phyloP scores from a whole-genome alignment of 2,888 invertebrate genomes.

The Gryllus longicercus region DNA sequence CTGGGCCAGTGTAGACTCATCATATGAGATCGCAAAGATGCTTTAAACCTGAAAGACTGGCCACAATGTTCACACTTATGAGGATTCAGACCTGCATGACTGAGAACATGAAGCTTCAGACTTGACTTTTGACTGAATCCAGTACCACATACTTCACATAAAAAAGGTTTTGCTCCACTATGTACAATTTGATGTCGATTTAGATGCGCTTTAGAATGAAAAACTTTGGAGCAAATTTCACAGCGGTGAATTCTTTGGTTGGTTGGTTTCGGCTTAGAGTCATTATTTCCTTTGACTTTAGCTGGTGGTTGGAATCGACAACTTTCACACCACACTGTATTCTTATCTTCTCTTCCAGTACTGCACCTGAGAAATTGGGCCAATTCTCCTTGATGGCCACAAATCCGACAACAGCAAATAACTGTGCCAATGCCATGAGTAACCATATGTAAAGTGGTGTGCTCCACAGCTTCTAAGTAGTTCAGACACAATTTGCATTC shows the following conservation, averaged over 20 bases:
- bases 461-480: conserved; percentile 33
- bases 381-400: conserved; percentile 38
- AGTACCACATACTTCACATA: conserved; percentile 39
- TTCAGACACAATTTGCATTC: conserved; percentile 37
- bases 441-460: conserved; percentile 37
- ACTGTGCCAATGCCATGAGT: conserved; percentile 38
- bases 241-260: conserved; percentile 32
- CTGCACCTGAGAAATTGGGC: conserved; percentile 32
- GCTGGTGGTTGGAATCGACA: conserved; percentile 31
- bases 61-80: conserved; percentile 39
- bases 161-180: conserved; percentile 39
- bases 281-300: conserved; percentile 21
- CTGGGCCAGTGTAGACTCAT: conserved; percentile 37
- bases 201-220: conserved; percentile 36
- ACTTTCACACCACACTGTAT: conserved; percentile 33
- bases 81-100: conserved; percentile 38
- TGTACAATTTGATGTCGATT: conserved; percentile 39
- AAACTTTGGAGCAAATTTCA: conserved; percentile 38
- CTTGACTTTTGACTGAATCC: conserved; percentile 37
- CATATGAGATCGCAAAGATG: conserved; percentile 38
- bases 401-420: conserved; percentile 36
- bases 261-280: not conserved
- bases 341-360: conserved; percentile 28
- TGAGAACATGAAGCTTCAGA: conserved; percentile 36
- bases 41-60: conserved; percentile 39